Percentiles rank a stretch among this genome's conserved stretches.
phyloP scores from a whole-genome alignment of 2,888 invertebrate species.

The Heterodera filipjevi region DNA sequence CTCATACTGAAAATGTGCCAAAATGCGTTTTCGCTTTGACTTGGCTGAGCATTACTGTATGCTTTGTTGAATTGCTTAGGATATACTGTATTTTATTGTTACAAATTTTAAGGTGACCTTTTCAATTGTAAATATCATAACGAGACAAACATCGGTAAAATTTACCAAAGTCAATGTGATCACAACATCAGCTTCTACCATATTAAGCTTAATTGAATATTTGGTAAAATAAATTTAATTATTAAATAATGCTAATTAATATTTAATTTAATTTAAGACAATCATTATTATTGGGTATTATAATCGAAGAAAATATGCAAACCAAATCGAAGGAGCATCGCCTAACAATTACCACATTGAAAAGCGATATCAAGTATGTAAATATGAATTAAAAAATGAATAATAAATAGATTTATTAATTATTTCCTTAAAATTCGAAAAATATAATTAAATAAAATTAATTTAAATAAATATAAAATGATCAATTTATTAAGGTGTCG shows the following conservation, averaged over 20 bases:
- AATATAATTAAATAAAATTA: background rate
- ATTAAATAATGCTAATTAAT: background rate
- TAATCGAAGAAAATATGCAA: background rate
- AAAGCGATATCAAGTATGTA: background rate
- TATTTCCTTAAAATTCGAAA: background rate
- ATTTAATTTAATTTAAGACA: background rate
- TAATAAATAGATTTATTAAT: background rate
- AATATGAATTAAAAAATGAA: background rate
- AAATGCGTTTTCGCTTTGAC: background rate
- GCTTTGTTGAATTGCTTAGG: background rate
- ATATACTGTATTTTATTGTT: background rate
- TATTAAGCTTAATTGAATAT: background rate
- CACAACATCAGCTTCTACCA: background rate
- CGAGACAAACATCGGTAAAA: background rate
- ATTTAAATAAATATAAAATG: no score
- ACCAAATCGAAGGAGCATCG: background rate
- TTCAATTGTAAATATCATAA: background rate
- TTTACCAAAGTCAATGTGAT: background rate
- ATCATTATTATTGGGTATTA: background rate
- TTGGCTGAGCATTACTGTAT: constrained; percentile 1
- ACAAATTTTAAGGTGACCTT: background rate
- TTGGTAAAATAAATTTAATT: background rate
- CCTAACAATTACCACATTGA: background rate
- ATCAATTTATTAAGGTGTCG: background rate
- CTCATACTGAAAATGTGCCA: background rate